A percentile compares a stretch with the other conserved stretches of the same genome.
Conservation (phyloP, 2,113 vertebrate species). For the Climacteris rufus region DNA sequence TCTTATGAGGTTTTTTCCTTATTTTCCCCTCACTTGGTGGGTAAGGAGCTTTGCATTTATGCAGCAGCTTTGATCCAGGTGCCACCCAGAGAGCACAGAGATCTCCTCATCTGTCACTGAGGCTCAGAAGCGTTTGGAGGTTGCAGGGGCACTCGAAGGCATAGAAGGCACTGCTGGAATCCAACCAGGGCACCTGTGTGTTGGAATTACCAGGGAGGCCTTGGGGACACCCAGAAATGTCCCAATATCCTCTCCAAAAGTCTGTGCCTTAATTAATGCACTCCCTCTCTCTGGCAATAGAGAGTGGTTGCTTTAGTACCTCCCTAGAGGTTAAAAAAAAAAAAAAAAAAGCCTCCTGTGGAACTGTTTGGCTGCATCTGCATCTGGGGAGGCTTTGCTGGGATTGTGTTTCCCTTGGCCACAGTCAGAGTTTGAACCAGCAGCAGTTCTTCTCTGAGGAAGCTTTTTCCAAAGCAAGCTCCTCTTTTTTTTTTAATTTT, state of each 20-base stretch:
- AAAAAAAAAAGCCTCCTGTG: not conserved
- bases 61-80: conserved; percentile 5
- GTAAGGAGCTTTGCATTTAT: not conserved
- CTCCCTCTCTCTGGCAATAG: not conserved
- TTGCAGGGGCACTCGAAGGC: not conserved
- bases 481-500: not conserved
- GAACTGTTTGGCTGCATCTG: not conserved
- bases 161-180: not conserved
- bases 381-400: not conserved
- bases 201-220: not conserved
- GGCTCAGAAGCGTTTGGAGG: not conserved
- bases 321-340: not conserved
- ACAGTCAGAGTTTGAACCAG: not conserved
- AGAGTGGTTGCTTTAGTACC: not conserved
- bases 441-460: not conserved
- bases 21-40: not conserved
- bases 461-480: not conserved
- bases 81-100: not conserved
- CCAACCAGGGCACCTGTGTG: not conserved
- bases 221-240: not conserved
- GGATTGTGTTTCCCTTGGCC: not conserved
- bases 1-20: accelerated
- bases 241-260: not conserved
- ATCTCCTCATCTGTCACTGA: not conserved
- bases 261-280: not conserved